phyloP scores from a whole-genome alignment of 2,888 invertebrate species.

The Rhagophthalmus giganteus region DNA sequence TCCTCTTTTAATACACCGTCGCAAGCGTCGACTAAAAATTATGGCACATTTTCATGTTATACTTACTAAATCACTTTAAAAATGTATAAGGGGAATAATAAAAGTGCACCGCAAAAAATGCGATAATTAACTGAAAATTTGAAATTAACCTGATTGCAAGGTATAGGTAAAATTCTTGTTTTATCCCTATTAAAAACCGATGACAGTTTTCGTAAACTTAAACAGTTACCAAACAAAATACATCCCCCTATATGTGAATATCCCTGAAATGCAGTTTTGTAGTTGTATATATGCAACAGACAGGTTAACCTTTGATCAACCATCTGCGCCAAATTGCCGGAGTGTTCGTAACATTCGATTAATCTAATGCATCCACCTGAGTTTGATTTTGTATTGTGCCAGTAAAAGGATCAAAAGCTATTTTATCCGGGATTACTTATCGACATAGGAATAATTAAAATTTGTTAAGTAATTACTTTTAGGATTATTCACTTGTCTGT shows the following conservation, averaged over 20 bases:
- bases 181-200: no score
- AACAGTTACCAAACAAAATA: no score
- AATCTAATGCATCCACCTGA: constrained; percentile 39
- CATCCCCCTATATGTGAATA: no score
- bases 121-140: constrained; percentile 1
- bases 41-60: constrained; percentile 27
- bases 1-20: constrained; percentile 35
- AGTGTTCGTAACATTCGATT: constrained; percentile 45
- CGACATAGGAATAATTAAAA: no score
- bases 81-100: constrained; percentile 7
- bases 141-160: no score
- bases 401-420: constrained; percentile 29
- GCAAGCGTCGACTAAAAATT: constrained; percentile 35
- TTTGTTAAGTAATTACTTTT: no score
- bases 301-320: constrained; percentile 38
- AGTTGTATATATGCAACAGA: constrained; percentile 17
- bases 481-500: no score
- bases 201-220: no score
- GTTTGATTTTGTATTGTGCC: constrained; percentile 8
- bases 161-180: no score
- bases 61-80: constrained; percentile 13
- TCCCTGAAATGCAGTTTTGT: no score
- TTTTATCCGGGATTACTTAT: no score
- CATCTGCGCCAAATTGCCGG: constrained; percentile 37
- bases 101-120: background rate